A percentile compares a stretch with the other conserved stretches of the same genome.
Evolutionary conservation across 2,797 vertebrate species (phyloP).

Genomic region (Monodelphis domestica): DNA sequence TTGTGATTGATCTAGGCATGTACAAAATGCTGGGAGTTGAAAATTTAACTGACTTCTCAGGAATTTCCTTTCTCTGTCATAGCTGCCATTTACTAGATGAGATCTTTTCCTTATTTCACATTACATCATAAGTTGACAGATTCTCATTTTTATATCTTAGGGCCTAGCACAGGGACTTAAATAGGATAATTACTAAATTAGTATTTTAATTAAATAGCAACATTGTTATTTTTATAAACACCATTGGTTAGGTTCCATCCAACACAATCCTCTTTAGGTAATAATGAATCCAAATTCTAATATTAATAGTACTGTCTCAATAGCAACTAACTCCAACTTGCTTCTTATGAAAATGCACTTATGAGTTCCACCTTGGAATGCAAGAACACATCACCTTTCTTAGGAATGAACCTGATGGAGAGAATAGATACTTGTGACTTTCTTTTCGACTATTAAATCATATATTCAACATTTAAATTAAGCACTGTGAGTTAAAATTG

Average conservation of each 20-base stretch:
- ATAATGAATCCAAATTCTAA: not conserved
- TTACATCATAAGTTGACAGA: not conserved
- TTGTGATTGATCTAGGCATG: constrained; percentile 16
- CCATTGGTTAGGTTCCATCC: not conserved
- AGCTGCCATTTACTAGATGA: not conserved
- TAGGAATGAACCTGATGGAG: not conserved
- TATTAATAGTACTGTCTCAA: not conserved
- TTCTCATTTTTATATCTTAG: not conserved
- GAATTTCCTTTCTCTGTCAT: not conserved
- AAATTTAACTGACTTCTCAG: not conserved
- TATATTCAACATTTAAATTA: not conserved
- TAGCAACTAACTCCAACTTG: not conserved
- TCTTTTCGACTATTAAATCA: not conserved
- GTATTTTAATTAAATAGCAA: not conserved
- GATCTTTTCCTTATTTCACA: not conserved
- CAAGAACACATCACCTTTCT: not conserved
- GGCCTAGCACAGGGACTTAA: not conserved
- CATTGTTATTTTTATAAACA: not conserved
- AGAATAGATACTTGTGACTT: not conserved
- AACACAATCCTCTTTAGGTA: not conserved
- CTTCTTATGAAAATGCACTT: not conserved
- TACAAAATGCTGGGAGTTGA: not conserved
- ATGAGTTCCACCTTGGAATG: not conserved
- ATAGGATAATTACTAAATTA: not conserved
- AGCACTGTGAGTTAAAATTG: not conserved